These are phyloP conservation scores for Dallia pectoralis DNA, from an alignment of 2,797 vertebrate species.

Conservation along the genomic window DNA sequence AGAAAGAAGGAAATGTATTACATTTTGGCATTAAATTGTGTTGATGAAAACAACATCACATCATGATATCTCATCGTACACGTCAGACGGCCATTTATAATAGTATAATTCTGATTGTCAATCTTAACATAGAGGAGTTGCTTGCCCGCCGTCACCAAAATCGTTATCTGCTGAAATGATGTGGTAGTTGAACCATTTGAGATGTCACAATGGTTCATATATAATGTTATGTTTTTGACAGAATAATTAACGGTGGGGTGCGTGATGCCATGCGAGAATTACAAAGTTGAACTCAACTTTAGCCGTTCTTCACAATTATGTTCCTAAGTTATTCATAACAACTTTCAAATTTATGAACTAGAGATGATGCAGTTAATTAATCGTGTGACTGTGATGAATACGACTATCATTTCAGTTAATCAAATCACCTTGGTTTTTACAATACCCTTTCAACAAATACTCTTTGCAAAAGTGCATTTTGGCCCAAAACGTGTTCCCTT, in stretches of 20 bases:
- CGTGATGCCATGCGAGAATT: background rate
- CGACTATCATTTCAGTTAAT: conserved; percentile 25
- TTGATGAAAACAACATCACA: conserved; percentile 2
- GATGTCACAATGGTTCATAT: background rate
- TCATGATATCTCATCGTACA: background rate
- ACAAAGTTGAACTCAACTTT: background rate
- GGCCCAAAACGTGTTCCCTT: conserved; percentile 54
- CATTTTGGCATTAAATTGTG: background rate
- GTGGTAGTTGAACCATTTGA: background rate
- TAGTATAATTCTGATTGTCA: too few species aligned
- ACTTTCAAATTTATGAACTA: conserved; percentile 35
- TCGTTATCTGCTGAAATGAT: background rate
- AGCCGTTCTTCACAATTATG: conserved; percentile 54
- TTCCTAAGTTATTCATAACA: background rate
- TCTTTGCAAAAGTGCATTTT: conserved; percentile 52
- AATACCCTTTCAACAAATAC: conserved; percentile 1
- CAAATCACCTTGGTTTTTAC: conserved; percentile 34
- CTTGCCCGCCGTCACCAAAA: background rate
- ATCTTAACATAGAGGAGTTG: background rate
- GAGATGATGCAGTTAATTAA: conserved; percentile 55
- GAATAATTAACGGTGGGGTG: background rate
- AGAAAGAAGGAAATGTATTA: background rate
- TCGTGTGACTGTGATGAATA: conserved; percentile 42
- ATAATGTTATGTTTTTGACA: background rate
- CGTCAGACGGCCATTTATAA: background rate